Percentiles rank a stretch among this genome's conserved stretches.
phyloP scores from a whole-genome alignment of 2,113 vertebrate species.

The Smithornis capensis region DNA sequence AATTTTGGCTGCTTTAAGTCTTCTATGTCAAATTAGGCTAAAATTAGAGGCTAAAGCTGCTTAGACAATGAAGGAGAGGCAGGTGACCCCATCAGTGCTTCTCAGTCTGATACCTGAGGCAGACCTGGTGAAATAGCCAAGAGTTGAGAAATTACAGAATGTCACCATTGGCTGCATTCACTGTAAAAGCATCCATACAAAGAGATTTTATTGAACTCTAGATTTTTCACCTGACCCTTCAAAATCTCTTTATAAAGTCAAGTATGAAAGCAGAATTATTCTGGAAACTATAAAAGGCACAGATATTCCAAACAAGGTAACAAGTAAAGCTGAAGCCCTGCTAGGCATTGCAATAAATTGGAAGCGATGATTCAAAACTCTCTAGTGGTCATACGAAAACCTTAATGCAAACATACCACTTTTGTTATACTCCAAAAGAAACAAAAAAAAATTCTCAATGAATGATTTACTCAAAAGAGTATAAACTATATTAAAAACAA shows the following conservation, averaged over 20 bases:
- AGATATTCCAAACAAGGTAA: background rate
- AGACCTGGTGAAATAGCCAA: background rate
- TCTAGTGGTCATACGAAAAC: background rate
- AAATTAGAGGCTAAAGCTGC: background rate
- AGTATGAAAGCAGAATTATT: background rate
- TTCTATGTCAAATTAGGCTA: background rate
- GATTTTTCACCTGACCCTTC: background rate
- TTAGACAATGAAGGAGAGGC: background rate
- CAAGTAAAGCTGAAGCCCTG: background rate
- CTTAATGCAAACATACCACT: conserved; percentile 10
- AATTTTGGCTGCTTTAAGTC: background rate
- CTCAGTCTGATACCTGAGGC: background rate
- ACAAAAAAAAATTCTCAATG: conserved; percentile 43
- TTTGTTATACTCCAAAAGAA: background rate
- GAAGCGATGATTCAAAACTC: conserved; percentile 6
- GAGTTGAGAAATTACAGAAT: background rate
- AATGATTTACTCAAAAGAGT: conserved; percentile 11
- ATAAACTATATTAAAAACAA: conserved; percentile 35
- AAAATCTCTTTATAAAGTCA: background rate
- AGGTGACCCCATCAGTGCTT: background rate
- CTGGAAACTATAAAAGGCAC: background rate
- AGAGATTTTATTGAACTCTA: background rate
- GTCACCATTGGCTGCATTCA: background rate
- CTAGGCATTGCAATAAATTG: background rate
- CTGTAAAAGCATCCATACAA: background rate